A percentile compares a stretch with the other conserved stretches of the same genome.
phyloP scores from a whole-genome alignment of 1,140 invertebrate genomes.

The Cotesia chilonis region DNA sequence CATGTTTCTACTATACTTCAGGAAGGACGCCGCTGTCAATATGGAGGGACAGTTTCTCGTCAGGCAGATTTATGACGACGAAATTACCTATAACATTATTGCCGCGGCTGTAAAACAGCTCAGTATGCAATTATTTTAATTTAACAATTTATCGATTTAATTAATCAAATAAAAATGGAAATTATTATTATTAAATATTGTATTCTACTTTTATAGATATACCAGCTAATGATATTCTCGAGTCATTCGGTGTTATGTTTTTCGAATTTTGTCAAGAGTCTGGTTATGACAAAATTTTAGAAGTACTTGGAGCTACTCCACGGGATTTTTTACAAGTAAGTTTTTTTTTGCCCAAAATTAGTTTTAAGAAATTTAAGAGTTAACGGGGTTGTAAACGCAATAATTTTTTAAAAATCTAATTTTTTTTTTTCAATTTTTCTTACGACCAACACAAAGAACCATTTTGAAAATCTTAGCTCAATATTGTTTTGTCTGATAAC shows the following conservation, averaged over 20 bases:
- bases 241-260: conserved; percentile 93
- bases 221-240: conserved; percentile 88
- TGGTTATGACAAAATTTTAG: conserved; percentile 91
- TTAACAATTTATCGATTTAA: neutral
- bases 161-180: conserved; percentile 34
- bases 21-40: conserved; percentile 88
- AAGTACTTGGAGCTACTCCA: conserved; percentile 91
- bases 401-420: no score
- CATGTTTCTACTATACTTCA: conserved; percentile 52
- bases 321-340: conserved; percentile 88
- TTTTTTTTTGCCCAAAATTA: neutral
- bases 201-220: conserved; percentile 73
- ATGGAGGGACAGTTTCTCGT: conserved; percentile 97
- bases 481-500: no score
- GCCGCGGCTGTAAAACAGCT: conserved; percentile 88
- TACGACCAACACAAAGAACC: no score
- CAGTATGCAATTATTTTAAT: conserved; percentile 71
- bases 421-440: no score
- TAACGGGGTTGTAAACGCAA: no score
- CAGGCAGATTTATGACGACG: conserved; percentile 93
- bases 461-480: no score
- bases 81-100: conserved; percentile 93
- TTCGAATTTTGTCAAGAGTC: conserved; percentile 95
- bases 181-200: neutral
- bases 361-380: conserved; percentile 5